Percentiles rank a stretch among this genome's conserved stretches.
phyloP scores from a whole-genome alignment of 2,113 vertebrate genomes.

The Geococcyx californianus region DNA sequence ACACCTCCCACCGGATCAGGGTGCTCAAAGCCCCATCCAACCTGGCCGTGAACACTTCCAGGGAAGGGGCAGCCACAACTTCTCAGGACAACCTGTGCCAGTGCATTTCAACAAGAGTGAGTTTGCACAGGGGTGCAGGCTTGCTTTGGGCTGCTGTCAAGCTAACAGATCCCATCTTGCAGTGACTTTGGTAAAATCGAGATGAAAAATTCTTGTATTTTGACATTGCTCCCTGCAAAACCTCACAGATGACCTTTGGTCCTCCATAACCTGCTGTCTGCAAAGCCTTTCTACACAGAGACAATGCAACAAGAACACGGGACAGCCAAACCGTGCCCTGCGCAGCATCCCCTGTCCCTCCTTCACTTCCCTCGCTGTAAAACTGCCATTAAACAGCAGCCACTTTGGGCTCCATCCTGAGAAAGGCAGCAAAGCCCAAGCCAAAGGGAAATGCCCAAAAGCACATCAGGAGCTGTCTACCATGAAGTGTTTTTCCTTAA shows the following conservation, averaged over 20 bases:
- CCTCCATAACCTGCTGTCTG: neutral
- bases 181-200: neutral
- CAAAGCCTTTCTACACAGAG: fast-evolving
- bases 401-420: neutral
- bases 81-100: too few species aligned
- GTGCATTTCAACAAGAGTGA: neutral
- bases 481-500: neutral
- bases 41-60: too few species aligned
- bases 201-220: neutral
- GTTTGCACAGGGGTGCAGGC: neutral
- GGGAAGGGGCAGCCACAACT: too few species aligned
- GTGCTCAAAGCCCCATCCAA: too few species aligned
- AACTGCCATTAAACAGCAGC: neutral
- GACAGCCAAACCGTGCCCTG: neutral
- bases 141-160: neutral
- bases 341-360: neutral
- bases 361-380: neutral
- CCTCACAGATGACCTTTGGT: neutral
- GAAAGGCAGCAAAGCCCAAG: neutral
- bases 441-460: neutral
- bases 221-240: neutral
- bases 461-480: neutral
- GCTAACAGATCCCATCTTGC: neutral
- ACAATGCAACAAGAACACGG: fast-evolving
- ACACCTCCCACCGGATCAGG: too few species aligned